These are phyloP conservation scores for Hyperoplus immaculatus DNA, from an alignment of 2,797 vertebrate species.

Conservation along the genomic window DNA sequence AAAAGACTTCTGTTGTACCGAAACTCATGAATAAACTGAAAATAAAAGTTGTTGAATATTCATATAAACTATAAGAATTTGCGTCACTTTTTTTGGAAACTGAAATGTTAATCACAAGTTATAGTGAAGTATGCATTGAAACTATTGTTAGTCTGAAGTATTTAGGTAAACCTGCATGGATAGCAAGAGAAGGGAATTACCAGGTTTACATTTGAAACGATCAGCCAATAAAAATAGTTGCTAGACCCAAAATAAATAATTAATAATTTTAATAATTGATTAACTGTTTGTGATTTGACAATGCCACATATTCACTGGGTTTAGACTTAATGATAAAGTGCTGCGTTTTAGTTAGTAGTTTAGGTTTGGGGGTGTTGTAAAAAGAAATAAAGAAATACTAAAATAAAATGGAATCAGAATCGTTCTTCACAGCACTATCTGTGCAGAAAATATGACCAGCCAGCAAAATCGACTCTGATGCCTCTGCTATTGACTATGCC, in stretches of 20 bases:
- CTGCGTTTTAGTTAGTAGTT: too few relatives aligned
- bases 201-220: not conserved
- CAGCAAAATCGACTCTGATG: not conserved
- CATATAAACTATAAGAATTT: not conserved
- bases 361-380: too few relatives aligned
- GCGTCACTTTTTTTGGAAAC: not conserved
- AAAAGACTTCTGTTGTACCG: constrained; percentile 47
- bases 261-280: not conserved
- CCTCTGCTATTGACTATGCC: not conserved
- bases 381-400: too few relatives aligned
- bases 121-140: not conserved
- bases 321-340: too few relatives aligned
- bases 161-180: not conserved
- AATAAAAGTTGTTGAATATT: constrained; percentile 57
- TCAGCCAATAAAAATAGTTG: not conserved
- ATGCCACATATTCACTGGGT: not conserved
- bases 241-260: accelerated
- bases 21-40: constrained; percentile 39
- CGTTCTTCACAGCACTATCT: accelerated
- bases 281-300: not conserved
- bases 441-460: not conserved
- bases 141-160: not conserved
- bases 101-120: not conserved
- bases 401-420: not conserved
- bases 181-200: not conserved